Percentiles rank a stretch among this genome's conserved stretches.
Evolutionary conservation across 2,888 invertebrate species (phyloP).

Genomic region (Pollenia labialis): DNA sequence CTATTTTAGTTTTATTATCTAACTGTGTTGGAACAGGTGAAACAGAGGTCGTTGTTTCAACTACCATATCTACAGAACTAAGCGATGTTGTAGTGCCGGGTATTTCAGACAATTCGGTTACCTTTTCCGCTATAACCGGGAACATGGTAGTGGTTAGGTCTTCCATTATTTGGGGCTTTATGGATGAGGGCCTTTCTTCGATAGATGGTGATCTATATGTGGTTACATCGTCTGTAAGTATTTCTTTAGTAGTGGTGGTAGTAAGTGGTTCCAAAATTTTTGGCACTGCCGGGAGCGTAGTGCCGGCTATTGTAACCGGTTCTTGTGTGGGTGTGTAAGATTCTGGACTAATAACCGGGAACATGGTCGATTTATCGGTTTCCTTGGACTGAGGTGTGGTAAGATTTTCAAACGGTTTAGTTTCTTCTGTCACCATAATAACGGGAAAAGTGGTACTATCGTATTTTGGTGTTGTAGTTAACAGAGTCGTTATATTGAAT

Average conservation of each 20-base stretch:
- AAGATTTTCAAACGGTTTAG: conserved; percentile 63
- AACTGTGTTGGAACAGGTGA: conserved; percentile 25
- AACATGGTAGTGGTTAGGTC: conserved; percentile 71
- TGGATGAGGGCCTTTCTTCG: conserved; percentile 1
- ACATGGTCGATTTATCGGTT: conserved; percentile 71
- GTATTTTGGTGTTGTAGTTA: conserved; percentile 76
- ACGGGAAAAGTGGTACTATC: conserved; percentile 75
- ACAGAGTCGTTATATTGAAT: conserved; percentile 76
- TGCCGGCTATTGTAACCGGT: conserved; percentile 77
- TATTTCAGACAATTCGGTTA: conserved; percentile 62
- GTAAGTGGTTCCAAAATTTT: conserved; percentile 76
- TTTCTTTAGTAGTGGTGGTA: conserved; percentile 58
- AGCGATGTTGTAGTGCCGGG: conserved; percentile 63
- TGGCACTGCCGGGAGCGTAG: conserved; percentile 74
- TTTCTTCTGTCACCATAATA: conserved; percentile 70
- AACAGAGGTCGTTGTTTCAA: conserved; percentile 60
- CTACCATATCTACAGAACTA: conserved; percentile 59
- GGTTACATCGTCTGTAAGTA: conserved; percentile 7
- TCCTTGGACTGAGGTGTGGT: conserved; percentile 71
- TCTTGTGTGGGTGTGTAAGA: conserved; percentile 75
- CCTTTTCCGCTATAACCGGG: conserved; percentile 64
- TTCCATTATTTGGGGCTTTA: conserved; percentile 36
- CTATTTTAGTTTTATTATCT: conserved; percentile 61
- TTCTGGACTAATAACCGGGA: conserved; percentile 74
- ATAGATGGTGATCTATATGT: conserved; percentile 19